Evolutionary conservation across 2,888 invertebrate genomes (phyloP), one percentile per base, ranked within the genome.

Genomic region (Spilosoma lubricipeda): DNA sequence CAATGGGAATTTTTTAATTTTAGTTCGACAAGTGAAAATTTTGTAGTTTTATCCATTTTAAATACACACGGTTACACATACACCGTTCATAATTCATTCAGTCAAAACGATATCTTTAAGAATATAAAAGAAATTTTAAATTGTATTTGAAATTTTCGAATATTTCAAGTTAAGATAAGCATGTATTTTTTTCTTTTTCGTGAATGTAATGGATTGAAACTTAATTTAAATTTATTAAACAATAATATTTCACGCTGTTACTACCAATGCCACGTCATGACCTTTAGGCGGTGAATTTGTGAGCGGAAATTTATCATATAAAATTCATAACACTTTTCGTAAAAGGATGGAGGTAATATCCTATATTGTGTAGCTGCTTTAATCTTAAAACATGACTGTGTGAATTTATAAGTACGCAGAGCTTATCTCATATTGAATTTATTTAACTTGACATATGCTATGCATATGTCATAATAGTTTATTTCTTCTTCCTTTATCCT

Each of bases 271-370:
- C 11, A 56, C 23, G n/a, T n/a, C 52, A 56, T 56, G 52, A n/a
- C n/a, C n/a, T 23, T 56, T 56, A 56, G 23, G n/a, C 52, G n/a
- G 23, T n/a, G 52, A 56, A 56, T 56, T 56, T 56, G 23, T n/a
- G 52, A 23, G 52, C 23, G 23, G 52, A 56, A 56, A n/a, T 23
- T 56, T 56, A 56, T 56, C 52, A 56, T 56, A n/a, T 56, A 56
- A 56, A n/a, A 56, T 56, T 23, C 52, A 56, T n/a, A 56, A 56
- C n/a, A 56, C 52, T 56, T 56, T 56, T n/a, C 52, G 52, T 56
- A 56, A 56, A 56, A 56, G 52, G 52, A 23, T 56, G n/a, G n/a
- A n/a, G 52, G 52, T 56, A 56, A 56, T 56, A 56, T 56, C 23
- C 48, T 48, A 23, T 56, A 56, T 23, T n/a, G n/a, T 56, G n/a